These are phyloP conservation scores for Drosophila asahinai DNA, from an alignment of 1,140 invertebrate genomes.

Conservation along the genomic window DNA sequence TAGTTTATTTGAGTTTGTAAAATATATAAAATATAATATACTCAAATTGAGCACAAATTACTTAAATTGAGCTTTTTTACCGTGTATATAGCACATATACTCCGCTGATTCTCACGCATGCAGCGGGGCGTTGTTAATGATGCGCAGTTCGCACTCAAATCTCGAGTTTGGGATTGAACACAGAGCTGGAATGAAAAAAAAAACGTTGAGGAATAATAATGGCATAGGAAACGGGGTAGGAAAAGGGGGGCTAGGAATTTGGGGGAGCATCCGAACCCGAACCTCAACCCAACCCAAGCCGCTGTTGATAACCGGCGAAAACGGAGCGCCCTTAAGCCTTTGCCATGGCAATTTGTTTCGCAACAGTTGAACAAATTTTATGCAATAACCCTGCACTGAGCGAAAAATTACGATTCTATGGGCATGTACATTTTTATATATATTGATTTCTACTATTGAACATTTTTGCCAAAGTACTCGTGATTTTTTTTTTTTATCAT, in stretches of 20 bases:
- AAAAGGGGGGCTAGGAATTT: neutral
- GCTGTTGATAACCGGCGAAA: slow-evolving; percentile 21
- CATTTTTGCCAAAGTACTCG: too few relatives aligned
- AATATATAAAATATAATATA: neutral
- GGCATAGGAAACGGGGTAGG: neutral
- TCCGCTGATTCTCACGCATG: slow-evolving; percentile 22
- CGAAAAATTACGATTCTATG: neutral
- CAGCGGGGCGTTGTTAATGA: slow-evolving; percentile 53
- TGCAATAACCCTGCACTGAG: slow-evolving; percentile 39
- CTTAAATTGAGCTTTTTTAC: neutral
- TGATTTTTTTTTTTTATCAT: too few relatives aligned
- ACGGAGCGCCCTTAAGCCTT: slow-evolving; percentile 54
- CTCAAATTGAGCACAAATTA: too few relatives aligned
- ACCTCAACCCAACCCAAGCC: neutral
- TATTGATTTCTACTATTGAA: too few relatives aligned
- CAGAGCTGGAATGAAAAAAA: slow-evolving; percentile 5
- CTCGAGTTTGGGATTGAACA: slow-evolving; percentile 38
- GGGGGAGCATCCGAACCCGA: neutral
- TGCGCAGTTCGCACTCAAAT: slow-evolving; percentile 53
- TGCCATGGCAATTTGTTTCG: slow-evolving; percentile 76
- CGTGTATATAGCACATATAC: slow-evolving; percentile 12
- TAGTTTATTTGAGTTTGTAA: neutral
- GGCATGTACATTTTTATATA: too few relatives aligned
- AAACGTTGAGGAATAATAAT: slow-evolving; percentile 13
- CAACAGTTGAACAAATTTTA: slow-evolving; percentile 76